Evolutionary conservation across 2,113 vertebrate species (phyloP), one percentile per base, ranked within the genome.

Genomic region (Cairina moschata): DNA sequence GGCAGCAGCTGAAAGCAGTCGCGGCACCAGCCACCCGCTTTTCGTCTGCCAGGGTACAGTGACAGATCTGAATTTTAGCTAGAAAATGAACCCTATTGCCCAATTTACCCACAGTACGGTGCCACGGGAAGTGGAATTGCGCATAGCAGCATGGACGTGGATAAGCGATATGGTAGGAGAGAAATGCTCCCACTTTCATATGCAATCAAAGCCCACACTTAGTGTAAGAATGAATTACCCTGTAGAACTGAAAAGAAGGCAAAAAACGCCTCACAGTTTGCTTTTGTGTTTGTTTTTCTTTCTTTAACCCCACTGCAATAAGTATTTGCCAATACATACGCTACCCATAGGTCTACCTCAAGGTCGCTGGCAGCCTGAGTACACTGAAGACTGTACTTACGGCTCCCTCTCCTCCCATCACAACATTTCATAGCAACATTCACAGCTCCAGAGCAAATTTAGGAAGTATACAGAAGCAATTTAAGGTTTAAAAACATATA

Each of bases 71-170:
- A 56, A 44, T 93, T 90, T 44, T 38, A 62, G 26, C 29, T 65
- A 63, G 69, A 72, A 77, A 59, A 62, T 20, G 13, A 20, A 71
- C 72, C 4, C 6, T 25, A 66, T 1, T 50, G 23, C 60, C 46
- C 48, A 56, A 60, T 68, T 79, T n/a, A 60, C 56, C 66, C 82
- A 23, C 36, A 83, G 5, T 1, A 29, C 22, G 32, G 34, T 36
- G 55, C 25, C 31, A 20, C 25, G 4, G 46, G 23, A n/a, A 50
- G 40, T 13, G 25, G 13, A 22, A 60, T 66, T 16, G n/a, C 0
- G 1, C 0, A 0, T 11, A 84, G 84, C 60, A 63, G 16, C 5
- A 71, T 4, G 55, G 29, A 38, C 48, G 56, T 0, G 5, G 40
- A 46, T 8, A 59, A 71, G 34, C 14, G 11, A 4, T 10, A 28